Evolutionary conservation across 2,888 invertebrate species (phyloP).

Genomic region (Tortrix viridana): DNA sequence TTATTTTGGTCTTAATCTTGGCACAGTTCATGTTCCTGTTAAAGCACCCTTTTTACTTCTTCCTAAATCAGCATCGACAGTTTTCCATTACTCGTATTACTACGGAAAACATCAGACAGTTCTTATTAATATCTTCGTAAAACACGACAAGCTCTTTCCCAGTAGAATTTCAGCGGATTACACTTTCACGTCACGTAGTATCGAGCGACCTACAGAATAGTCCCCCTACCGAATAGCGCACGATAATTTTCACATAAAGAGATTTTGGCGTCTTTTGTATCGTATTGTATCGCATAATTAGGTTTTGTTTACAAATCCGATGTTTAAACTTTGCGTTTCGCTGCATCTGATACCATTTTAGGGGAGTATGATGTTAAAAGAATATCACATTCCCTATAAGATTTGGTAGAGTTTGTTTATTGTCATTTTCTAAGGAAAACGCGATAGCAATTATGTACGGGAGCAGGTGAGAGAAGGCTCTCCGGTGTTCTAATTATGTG

Average conservation of each 20-base stretch:
- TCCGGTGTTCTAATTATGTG: no score
- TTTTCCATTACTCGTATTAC: conserved; percentile 20
- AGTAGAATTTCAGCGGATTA: conserved; percentile 15
- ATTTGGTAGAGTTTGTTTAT: no score
- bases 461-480: no score
- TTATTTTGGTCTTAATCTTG: no score
- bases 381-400: background rate
- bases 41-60: conserved; percentile 10
- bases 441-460: no score
- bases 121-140: conserved; percentile 26
- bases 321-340: conserved; percentile 6
- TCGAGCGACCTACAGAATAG: conserved; percentile 59
- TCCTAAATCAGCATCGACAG: conserved; percentile 22
- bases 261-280: conserved; percentile 31
- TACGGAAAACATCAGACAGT: conserved; percentile 18
- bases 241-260: conserved; percentile 45
- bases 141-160: background rate
- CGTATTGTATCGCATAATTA: conserved; percentile 31
- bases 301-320: conserved; percentile 33
- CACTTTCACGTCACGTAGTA: conserved; percentile 65
- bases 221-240: conserved; percentile 45
- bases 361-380: background rate
- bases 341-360: conserved; percentile 14
- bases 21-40: no score
- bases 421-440: no score